Percentiles rank a stretch among this genome's conserved stretches.
Conservation (phyloP, 2,113 vertebrate species). For the Zosterops lateralis region DNA sequence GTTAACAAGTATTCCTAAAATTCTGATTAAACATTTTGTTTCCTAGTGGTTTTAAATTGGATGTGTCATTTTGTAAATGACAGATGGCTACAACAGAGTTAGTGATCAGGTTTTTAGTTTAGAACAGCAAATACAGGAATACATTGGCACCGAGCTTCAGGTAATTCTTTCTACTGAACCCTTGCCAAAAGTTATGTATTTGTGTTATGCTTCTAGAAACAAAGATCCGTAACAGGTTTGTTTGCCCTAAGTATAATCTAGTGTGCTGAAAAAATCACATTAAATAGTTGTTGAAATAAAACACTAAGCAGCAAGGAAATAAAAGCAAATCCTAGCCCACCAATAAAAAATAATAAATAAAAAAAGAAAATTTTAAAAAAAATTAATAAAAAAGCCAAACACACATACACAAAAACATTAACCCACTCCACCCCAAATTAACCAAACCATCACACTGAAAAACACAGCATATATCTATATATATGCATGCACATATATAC, state of each 20-base stretch:
- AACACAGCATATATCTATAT: not conserved
- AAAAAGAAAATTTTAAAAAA: no score
- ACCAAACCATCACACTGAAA: not conserved
- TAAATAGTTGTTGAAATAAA: not conserved
- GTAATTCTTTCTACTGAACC: slow-evolving; percentile 47
- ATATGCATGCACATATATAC: rapidly evolving
- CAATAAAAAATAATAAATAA: not conserved
- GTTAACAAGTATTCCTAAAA: slow-evolving; percentile 56
- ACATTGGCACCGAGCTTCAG: slow-evolving; percentile 31
- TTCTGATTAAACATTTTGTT: slow-evolving; percentile 64
- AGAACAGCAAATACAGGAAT: slow-evolving; percentile 36
- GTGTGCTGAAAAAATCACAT: not conserved
- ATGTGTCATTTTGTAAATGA: slow-evolving; percentile 59
- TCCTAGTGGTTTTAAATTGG: slow-evolving; percentile 55
- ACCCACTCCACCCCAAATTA: not conserved
- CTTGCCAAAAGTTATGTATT: slow-evolving; percentile 24
- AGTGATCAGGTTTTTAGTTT: slow-evolving; percentile 32
- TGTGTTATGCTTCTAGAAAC: not conserved
- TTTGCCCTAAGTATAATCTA: not conserved
- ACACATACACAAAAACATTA: not conserved
- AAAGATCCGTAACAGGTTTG: not conserved
- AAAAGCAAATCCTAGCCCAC: not conserved
- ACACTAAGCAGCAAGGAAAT: not conserved
- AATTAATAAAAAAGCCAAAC: not conserved
- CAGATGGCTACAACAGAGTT: slow-evolving; percentile 23